Conservation (phyloP, 2,888 invertebrate species). For the Sericinus montela region DNA sequence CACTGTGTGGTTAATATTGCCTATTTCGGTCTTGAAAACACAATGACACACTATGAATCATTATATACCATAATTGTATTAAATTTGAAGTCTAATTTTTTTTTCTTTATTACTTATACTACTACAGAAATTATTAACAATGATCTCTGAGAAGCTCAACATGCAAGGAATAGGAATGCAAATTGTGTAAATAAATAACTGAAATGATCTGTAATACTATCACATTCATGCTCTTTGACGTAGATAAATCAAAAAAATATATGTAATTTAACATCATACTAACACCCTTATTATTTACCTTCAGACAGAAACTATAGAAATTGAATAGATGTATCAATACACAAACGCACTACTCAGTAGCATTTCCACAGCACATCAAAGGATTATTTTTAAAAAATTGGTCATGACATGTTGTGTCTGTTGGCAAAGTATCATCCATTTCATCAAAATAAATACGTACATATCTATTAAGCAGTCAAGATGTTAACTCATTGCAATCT, state of each 20-base stretch:
- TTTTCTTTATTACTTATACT: no score
- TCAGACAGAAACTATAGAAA: constrained; percentile 11
- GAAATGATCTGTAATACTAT: constrained; percentile 11
- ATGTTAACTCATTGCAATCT: constrained; percentile 31
- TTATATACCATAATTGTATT: no score
- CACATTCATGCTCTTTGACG: constrained; percentile 9
- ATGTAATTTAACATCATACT: constrained; percentile 10
- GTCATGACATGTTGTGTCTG: constrained; percentile 47
- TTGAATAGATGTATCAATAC: constrained; percentile 26
- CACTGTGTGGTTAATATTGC: no score
- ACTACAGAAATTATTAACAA: neutral
- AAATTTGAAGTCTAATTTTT: no score
- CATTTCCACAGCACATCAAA: constrained; percentile 51
- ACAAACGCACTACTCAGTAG: constrained; percentile 44
- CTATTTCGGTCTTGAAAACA: no score
- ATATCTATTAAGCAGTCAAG: constrained; percentile 41
- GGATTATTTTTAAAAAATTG: constrained; percentile 41
- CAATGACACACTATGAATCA: no score
- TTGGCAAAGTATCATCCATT: constrained; percentile 40
- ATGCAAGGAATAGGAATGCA: constrained; percentile 38
- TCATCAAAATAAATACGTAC: constrained; percentile 49
- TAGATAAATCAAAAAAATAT: constrained; percentile 3
- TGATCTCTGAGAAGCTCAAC: constrained; percentile 40
- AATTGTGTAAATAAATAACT: constrained; percentile 28
- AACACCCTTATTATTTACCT: constrained; percentile 16